Evolutionary conservation across 2,888 invertebrate species (phyloP).

Genomic region (Rhaphigaster nebulosa): DNA sequence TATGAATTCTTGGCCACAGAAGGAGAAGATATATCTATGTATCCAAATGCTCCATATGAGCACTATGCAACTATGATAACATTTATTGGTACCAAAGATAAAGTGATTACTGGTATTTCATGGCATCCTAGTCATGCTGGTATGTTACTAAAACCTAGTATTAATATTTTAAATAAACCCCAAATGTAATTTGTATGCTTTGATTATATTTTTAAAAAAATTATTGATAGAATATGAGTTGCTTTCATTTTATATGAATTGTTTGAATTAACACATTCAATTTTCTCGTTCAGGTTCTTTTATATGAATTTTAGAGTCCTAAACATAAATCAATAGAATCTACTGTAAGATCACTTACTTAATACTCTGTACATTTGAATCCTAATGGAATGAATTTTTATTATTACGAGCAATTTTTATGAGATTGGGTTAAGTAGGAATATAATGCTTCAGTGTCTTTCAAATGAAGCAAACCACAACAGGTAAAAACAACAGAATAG

Average conservation of each 20-base stretch:
- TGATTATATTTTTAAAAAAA: not conserved
- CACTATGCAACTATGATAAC: conserved; percentile 67
- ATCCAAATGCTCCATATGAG: conserved; percentile 63
- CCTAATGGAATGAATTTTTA: too few relatives aligned
- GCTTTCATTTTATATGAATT: not conserved
- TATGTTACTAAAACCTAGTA: conserved; percentile 5
- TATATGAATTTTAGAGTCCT: too few relatives aligned
- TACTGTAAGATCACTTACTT: too few relatives aligned
- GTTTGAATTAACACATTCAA: not conserved
- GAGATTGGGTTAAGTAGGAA: too few relatives aligned
- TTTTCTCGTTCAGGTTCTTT: too few relatives aligned
- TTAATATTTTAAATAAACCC: not conserved
- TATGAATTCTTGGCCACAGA: conserved; percentile 62
- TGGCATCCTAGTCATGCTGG: conserved; percentile 67
- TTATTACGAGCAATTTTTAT: too few relatives aligned
- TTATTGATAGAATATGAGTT: not conserved
- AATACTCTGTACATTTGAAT: too few relatives aligned
- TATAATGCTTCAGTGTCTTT: too few relatives aligned
- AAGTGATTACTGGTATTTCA: conserved; percentile 67
- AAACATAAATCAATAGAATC: too few relatives aligned
- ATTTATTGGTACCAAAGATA: conserved; percentile 66
- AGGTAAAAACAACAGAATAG: too few relatives aligned
- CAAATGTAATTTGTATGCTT: not conserved
- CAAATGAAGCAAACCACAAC: too few relatives aligned
- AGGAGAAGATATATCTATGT: conserved; percentile 56